Base-by-base conservation (phyloP, 1,140 invertebrate species). In the Eumaeus atala region DNA sequence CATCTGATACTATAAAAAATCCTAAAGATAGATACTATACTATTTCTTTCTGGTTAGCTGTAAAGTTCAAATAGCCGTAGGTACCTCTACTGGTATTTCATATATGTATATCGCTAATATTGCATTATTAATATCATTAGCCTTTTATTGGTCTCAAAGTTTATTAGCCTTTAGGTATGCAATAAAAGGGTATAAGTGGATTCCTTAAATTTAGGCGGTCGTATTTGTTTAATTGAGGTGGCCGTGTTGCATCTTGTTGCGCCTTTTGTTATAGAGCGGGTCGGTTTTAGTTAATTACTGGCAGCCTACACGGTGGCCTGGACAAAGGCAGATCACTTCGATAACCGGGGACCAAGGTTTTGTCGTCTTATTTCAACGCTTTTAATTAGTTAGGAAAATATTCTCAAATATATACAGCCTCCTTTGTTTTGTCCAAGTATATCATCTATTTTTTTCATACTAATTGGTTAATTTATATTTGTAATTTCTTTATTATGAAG, bases 381-480 rank as follows among this genome's bases (percentile, higher is more conserved):
- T 84, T 85, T 84, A 84, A 84, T 84, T 84, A 85, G 79, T 83
- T 83, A 82, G 82, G 80, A 84, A 85, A 85, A 85, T 85, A 85
- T 83, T 81, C 75, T 84, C 73, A 79, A 85, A 80, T 76, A 81
- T 81, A 77, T 75, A 77, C 60, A 59, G 59, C 70, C 75, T 61
- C 70, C 65, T 71, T 76, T 79, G 77, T 81, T 77, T 66, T 72
- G 74, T 55, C 64, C 70, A 65, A 28, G 21, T 28, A 6, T 28
- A 28, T 28, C 21, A 28, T 28, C 21, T 28, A 28, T 28, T 28
- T 28, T 28, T 2, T 28, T n/a, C n/a, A n/a, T 28, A 28, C 21
- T 28, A 28, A 28, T 28, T 28, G 6, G 21, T 28, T 28, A 28
- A 28, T 28, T 28, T 28, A 28, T 28, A 28, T 28, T 28, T 28